A percentile compares a stretch with the other conserved stretches of the same genome.
Conservation (phyloP, 2,888 invertebrate species). For the Morpho helenor region DNA sequence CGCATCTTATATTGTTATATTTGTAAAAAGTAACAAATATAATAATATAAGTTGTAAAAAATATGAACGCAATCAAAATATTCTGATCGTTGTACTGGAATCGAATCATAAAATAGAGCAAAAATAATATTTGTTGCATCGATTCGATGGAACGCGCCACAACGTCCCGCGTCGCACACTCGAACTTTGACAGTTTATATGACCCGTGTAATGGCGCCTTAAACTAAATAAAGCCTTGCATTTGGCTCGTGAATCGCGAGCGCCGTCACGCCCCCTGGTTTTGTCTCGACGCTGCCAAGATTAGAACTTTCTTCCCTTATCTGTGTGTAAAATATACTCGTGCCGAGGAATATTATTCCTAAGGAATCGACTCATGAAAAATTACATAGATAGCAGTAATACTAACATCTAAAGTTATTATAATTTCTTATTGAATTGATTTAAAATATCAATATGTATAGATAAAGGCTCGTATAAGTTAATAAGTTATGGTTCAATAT, state of each 20-base stretch:
- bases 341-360: too few species aligned
- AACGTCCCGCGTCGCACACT: constrained; percentile 50
- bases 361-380: too few species aligned
- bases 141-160: constrained; percentile 31
- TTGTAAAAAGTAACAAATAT: too few species aligned
- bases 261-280: constrained; percentile 51
- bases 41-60: too few species aligned
- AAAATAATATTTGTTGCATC: constrained; percentile 27
- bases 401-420: too few species aligned
- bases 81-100: background rate
- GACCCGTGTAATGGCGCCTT: constrained; percentile 77
- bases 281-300: constrained; percentile 54
- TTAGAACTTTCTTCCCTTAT: constrained; percentile 42
- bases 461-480: too few species aligned
- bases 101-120: background rate
- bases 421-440: too few species aligned
- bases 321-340: constrained; percentile 20
- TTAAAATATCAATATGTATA: too few species aligned
- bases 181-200: constrained; percentile 77
- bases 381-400: too few species aligned
- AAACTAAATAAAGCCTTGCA: constrained; percentile 75
- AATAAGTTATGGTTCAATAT: too few species aligned
- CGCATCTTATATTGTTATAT: too few species aligned
- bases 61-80: background rate
- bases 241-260: constrained; percentile 59